A percentile compares a stretch with the other conserved stretches of the same genome.
These are phyloP conservation scores for Propithecus coquereli DNA, from an alignment of 2,113 vertebrate species.

Conservation along the genomic window DNA sequence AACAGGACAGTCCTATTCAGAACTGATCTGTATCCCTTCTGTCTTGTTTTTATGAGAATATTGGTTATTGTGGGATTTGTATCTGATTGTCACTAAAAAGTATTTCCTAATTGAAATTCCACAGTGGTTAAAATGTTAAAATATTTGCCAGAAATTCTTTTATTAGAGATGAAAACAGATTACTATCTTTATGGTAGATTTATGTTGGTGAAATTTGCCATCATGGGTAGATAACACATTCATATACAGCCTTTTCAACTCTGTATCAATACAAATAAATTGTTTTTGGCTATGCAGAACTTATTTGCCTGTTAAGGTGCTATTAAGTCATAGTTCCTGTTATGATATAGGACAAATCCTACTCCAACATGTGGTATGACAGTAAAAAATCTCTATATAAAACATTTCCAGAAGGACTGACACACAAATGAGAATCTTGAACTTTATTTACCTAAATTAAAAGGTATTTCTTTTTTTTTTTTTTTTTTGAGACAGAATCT, in stretches of 20 bases:
- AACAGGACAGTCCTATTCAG: background rate
- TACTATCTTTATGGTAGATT: background rate
- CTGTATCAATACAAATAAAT: background rate
- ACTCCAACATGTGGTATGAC: background rate
- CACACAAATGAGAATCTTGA: no score
- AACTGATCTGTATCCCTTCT: background rate
- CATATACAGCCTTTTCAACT: background rate
- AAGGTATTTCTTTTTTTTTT: no score
- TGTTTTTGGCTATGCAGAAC: background rate
- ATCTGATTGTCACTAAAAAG: background rate
- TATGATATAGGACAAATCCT: background rate
- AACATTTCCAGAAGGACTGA: background rate
- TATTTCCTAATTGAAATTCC: conserved; percentile 36
- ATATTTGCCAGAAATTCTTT: background rate
- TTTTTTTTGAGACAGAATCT: no score
- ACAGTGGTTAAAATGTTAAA: conserved; percentile 30
- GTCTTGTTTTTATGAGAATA: conserved; percentile 8
- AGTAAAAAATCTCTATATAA: background rate
- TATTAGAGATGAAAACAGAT: background rate
- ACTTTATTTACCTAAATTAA: no score
- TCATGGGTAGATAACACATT: background rate
- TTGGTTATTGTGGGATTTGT: conserved; percentile 4
- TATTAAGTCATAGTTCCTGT: background rate
- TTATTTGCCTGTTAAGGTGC: background rate
- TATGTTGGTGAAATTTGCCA: background rate